Conservation (phyloP, 2,797 vertebrate genomes). For the Falco berigora region DNA sequence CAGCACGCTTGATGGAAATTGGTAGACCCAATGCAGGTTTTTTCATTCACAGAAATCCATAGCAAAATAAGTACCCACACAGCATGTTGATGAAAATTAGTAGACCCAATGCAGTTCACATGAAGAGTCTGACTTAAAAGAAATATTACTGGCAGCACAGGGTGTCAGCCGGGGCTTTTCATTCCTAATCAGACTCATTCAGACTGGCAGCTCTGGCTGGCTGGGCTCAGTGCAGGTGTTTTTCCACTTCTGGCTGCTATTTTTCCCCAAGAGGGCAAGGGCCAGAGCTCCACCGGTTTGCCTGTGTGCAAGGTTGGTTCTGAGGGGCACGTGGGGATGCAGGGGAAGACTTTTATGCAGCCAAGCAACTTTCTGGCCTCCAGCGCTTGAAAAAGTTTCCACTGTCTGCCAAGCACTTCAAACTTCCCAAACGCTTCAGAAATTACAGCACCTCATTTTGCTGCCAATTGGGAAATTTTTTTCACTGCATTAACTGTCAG, state of each 20-base stretch:
- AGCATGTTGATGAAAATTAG: not conserved
- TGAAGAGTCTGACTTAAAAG: not conserved
- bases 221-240: not conserved
- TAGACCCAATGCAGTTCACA: not conserved
- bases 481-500: not conserved
- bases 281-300: not conserved
- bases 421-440: not conserved
- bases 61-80: not conserved
- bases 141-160: not conserved
- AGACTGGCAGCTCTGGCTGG: not conserved
- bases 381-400: not conserved
- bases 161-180: not conserved
- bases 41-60: not conserved
- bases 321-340: not conserved
- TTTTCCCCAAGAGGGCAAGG: not conserved
- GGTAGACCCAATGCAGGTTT: not conserved
- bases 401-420: not conserved
- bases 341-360: not conserved
- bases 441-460: constrained; percentile 12
- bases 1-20: not conserved
- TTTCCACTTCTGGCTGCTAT: not conserved
- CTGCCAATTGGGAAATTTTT: not conserved
- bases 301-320: not conserved
- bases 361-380: not conserved
- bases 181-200: not conserved